Evolutionary conservation across 2,888 invertebrate species (phyloP), one percentile per base, ranked within the genome.

Genomic region (Leucoma salicis): DNA sequence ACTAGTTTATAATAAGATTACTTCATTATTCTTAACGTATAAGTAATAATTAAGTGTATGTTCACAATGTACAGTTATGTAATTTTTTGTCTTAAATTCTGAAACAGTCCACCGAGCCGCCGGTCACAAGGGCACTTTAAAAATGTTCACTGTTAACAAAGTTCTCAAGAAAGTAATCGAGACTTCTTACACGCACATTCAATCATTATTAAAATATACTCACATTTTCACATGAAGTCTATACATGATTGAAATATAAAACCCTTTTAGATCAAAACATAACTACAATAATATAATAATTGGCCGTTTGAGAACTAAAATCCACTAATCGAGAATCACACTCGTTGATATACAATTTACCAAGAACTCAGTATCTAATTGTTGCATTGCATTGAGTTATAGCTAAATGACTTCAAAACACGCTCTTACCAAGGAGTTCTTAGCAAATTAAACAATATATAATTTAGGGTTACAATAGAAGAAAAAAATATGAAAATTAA

Each of bases 1-100:
- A 66, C 88, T 88, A 89, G 78, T 86, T 85, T 88, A 87, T 84
- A 87, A 81, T 89, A 87, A 87, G 83, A 85, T 88, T 88, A 87
- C 77, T 76, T 83, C 82, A 83, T 77, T 76, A 76, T 78, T 70
- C 81, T 85, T 82, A 82, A 49, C 55, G 59, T 75, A 78, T 75
- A 69, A 81, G 74, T 84, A 79, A 79, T 78, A 86, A 80, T 86
- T 82, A 82, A 62, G 77, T 84, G 74, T 88, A 88, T 89, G 84
- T 89, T 87, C 88, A 89, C 81, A 88, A 89, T 89, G 86, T 89
- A 88, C 89, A 89, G 79, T 69, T 86, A 84, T 81, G 78, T 83
- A 78, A 77, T 73, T 77, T 66, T 70, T 85, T 82, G 63, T 74
- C 63, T 82, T 85, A 82, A 79, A 79, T 78, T 82, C 74, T 78